Conservation (phyloP, 2,113 vertebrate species). For the Fregetta grallaria region DNA sequence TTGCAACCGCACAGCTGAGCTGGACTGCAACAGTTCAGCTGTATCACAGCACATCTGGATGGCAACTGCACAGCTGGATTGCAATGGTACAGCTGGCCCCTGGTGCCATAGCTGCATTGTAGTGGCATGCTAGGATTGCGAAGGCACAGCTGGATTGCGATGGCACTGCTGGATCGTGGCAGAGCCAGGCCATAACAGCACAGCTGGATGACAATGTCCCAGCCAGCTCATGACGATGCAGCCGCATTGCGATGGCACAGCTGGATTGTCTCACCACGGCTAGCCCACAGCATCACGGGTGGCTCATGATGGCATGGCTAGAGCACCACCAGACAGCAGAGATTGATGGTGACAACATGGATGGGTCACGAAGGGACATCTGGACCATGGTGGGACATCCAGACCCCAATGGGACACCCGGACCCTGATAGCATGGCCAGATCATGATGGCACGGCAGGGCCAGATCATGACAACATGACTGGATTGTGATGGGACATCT, state of each 20-base stretch:
- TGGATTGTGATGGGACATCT: background rate
- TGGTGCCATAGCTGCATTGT: background rate
- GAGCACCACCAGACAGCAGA: background rate
- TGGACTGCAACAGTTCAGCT: too few species aligned
- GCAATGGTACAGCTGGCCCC: background rate
- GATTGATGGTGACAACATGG: background rate
- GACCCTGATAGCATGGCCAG: background rate
- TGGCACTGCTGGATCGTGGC: background rate
- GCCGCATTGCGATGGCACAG: background rate
- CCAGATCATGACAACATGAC: too few species aligned
- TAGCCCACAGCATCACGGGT: accelerated
- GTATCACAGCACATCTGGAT: too few species aligned
- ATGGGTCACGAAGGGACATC: background rate
- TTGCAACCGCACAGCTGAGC: background rate
- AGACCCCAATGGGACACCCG: accelerated
- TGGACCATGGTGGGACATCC: background rate
- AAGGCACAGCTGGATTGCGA: too few species aligned
- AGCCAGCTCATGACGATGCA: accelerated
- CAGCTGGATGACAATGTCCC: background rate
- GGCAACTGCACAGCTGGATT: background rate
- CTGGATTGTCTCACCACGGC: accelerated
- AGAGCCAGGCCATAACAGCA: accelerated
- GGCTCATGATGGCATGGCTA: background rate
- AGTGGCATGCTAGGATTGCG: too few species aligned
- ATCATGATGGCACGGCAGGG: too few species aligned